Evolutionary conservation across 2,113 vertebrate species (phyloP).

Genomic region (Phoenicopterus ruber): DNA sequence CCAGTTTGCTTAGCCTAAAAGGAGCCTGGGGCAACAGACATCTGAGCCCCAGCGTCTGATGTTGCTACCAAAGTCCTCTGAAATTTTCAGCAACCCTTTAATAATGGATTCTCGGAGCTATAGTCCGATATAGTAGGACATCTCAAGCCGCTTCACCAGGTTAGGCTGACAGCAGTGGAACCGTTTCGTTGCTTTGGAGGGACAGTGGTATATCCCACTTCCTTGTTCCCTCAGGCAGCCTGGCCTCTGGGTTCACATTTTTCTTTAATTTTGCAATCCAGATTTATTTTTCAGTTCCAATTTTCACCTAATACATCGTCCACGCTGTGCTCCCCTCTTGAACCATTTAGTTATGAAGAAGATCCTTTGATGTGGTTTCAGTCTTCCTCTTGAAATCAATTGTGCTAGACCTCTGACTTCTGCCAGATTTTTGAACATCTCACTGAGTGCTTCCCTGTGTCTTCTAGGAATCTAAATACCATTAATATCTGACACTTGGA

Average conservation of each 20-base stretch:
- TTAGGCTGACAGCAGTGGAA: neutral
- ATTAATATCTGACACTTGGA: neutral
- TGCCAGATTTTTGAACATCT: neutral
- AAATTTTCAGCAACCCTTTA: neutral
- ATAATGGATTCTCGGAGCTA: neutral
- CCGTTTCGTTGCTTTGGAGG: neutral
- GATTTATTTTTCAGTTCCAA: neutral
- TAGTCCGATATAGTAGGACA: neutral
- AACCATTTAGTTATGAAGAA: neutral
- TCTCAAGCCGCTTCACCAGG: neutral
- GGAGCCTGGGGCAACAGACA: neutral
- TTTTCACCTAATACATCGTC: neutral
- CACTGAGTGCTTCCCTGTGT: neutral
- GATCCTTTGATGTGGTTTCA: constrained; percentile 28
- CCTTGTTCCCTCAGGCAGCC: neutral
- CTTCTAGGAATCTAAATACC: neutral
- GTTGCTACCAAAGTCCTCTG: neutral
- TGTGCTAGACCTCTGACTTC: neutral
- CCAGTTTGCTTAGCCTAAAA: neutral
- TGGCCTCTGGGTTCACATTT: neutral
- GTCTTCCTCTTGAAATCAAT: neutral
- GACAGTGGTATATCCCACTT: neutral
- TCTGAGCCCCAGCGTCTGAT: neutral
- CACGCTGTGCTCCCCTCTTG: neutral
- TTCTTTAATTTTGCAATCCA: neutral